Conservation (phyloP, 2,113 vertebrate species). For the Jacana jacana region DNA sequence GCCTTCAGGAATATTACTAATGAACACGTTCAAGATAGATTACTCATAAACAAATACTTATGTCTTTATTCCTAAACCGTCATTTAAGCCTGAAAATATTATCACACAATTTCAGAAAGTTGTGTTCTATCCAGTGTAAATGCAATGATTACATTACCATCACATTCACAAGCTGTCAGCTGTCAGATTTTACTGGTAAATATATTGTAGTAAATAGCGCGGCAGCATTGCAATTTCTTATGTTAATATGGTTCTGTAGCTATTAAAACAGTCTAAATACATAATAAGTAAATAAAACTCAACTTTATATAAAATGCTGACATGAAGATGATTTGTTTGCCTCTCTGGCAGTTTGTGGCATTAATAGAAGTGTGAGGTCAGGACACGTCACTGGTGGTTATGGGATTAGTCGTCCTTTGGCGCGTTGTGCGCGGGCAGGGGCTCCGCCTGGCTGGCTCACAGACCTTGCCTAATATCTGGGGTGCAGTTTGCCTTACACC, state of each 20-base stretch:
- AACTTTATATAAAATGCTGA: background rate
- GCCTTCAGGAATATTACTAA: conserved; percentile 58
- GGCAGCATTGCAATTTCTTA: conserved; percentile 57
- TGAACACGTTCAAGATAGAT: conserved; percentile 58
- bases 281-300: conserved; percentile 50
- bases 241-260: conserved; percentile 64
- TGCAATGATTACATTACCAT: conserved; percentile 65
- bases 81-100: conserved; percentile 58
- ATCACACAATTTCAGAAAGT: conserved; percentile 21
- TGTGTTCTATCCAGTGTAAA: conserved; percentile 42
- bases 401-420: background rate
- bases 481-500: background rate
- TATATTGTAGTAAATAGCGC: conserved; percentile 48
- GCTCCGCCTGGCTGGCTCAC: background rate
- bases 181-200: conserved; percentile 69
- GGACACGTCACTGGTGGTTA: background rate
- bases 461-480: background rate
- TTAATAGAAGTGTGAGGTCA: background rate
- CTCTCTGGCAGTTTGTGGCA: background rate
- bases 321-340: background rate
- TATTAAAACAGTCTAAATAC: conserved; percentile 58
- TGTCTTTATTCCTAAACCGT: conserved; percentile 56
- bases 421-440: accelerated
- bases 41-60: conserved; percentile 61
- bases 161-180: conserved; percentile 61